Base-by-base conservation (phyloP, 2,888 invertebrate species). In the Neoaliturus tenellus region DNA sequence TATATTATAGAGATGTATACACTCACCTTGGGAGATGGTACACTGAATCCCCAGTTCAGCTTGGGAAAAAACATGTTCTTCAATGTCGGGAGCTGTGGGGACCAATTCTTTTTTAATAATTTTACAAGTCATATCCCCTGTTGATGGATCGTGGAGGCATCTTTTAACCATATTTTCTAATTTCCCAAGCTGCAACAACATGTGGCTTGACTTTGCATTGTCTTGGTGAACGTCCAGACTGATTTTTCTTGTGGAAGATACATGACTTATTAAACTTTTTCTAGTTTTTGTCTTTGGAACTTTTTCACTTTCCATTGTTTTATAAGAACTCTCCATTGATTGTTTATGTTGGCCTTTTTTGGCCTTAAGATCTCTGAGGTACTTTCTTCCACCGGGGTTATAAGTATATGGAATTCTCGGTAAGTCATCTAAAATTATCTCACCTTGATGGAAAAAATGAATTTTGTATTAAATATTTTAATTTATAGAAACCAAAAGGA, bases 321-420 rank as follows among this genome's bases (percentile, higher is more conserved):
- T 6, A 33, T 67, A 33, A 31, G 31, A 31, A 5, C 10, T 20
- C 39, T 20, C 10, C 4, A 39, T 39, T 14, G 1, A 1, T 48
- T 17, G 17, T 48, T 25, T 17, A 5, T 35, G 20, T 33, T 5
- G 5, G n/a, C 31, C 8, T 20, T 75, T 44, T 14, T 75, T 39
- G 4, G 6, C 33, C 31, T 23, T 39, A 12, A 78, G 33, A 48
- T 78, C 35, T 78, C 35, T 78, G 2, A 78, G 33, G 55, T 55
- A 51, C 28, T 55, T 78, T 78, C 78, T 51, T 17, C 78, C 78
- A 25, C 78, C 78, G 33, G 78, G 78, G 20, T 55, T 78, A 48
- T 78, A 78, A 78, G 78, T 78, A 33, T 55, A 78, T 35, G 78
- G 78, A n/a, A 78, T 55, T 55, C 78, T 25, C 6, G 55, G 55